Conservation (phyloP, 2,797 vertebrate species). For the Thunnus albacares region DNA sequence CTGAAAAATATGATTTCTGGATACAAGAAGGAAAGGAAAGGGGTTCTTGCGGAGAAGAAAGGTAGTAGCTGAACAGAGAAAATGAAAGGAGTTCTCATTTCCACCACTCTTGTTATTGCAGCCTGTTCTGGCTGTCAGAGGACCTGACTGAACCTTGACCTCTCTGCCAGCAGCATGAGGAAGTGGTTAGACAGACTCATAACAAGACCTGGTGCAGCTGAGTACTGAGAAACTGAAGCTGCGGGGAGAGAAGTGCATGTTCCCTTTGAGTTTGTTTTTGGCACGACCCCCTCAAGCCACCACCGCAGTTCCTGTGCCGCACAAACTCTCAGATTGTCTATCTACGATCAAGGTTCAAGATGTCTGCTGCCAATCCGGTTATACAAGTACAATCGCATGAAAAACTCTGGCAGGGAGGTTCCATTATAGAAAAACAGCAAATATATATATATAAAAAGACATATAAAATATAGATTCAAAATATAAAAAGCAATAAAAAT, state of each 20-base stretch:
- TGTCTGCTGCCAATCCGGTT: too few species aligned
- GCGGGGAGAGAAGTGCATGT: slow-evolving; percentile 46
- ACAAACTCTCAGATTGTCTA: slow-evolving; percentile 30
- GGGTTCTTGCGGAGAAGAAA: slow-evolving; percentile 10
- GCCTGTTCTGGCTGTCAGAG: slow-evolving; percentile 73
- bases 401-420: too few species aligned
- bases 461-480: too few species aligned
- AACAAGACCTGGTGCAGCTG: slow-evolving; percentile 67
- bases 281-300: slow-evolving; percentile 60
- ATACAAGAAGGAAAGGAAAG: slow-evolving; percentile 29
- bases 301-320: slow-evolving; percentile 40
- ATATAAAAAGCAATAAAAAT: too few species aligned
- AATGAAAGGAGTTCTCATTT: slow-evolving; percentile 62
- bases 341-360: neutral
- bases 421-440: too few species aligned
- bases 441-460: too few species aligned
- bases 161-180: slow-evolving; percentile 84
- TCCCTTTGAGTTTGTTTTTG: slow-evolving; percentile 62
- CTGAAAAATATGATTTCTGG: slow-evolving; percentile 42
- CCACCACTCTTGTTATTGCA: slow-evolving; percentile 69
- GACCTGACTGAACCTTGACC: slow-evolving; percentile 71
- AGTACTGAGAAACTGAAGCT: slow-evolving; percentile 65
- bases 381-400: too few species aligned
- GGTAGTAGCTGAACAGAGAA: slow-evolving; percentile 44
- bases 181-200: slow-evolving; percentile 88